These are phyloP conservation scores for Rhinolophus ferrumequinum DNA, from an alignment of 2,113 vertebrate species.

Conservation along the genomic window DNA sequence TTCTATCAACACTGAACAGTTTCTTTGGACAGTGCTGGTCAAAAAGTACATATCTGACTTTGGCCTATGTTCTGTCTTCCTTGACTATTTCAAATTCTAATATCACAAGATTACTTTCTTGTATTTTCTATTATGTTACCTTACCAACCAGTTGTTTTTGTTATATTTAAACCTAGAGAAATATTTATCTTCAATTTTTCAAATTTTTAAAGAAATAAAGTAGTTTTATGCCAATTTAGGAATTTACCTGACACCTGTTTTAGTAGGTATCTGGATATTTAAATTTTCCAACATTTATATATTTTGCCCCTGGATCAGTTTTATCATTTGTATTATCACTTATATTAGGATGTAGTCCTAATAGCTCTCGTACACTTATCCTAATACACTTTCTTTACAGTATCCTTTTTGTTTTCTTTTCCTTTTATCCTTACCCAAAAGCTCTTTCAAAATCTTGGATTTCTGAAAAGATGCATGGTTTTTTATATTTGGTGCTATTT, in stretches of 20 bases:
- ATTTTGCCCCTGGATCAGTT: background rate
- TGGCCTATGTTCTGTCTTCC: background rate
- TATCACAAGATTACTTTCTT: background rate
- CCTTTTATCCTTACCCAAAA: background rate
- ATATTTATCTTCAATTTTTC: slow-evolving; percentile 39
- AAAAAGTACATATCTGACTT: slow-evolving; percentile 18
- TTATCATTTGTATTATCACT: slow-evolving; percentile 6
- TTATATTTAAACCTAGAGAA: slow-evolving; percentile 30
- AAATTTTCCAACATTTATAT: background rate
- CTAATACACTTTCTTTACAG: background rate
- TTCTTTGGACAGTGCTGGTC: background rate
- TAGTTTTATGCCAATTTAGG: slow-evolving; percentile 37
- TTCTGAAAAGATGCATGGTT: background rate
- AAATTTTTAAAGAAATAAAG: slow-evolving; percentile 41
- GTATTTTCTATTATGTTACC: background rate
- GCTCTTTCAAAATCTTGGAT: background rate
- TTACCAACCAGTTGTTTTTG: slow-evolving; percentile 21
- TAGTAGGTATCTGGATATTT: slow-evolving; percentile 3
- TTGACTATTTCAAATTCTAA: slow-evolving; percentile 7
- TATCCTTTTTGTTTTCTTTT: slow-evolving; percentile 1
- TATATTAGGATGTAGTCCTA: background rate
- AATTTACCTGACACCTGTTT: slow-evolving; percentile 18
- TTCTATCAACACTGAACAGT: background rate
- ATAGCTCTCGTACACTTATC: background rate
- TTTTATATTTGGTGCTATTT: background rate